Conservation (phyloP, 2,888 invertebrate species). For the Bellardia bayeri region DNA sequence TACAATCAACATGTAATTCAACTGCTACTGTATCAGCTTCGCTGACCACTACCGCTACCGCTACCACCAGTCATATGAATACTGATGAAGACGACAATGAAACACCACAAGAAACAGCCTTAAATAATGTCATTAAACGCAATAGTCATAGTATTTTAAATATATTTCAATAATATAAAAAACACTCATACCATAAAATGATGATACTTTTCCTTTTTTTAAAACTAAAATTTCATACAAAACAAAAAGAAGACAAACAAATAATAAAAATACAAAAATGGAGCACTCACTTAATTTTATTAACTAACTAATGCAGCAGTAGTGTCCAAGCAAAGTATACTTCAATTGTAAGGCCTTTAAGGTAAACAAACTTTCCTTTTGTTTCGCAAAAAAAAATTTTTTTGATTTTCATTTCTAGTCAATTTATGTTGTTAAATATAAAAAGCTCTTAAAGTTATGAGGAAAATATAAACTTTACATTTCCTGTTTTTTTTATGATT, state of each 20-base stretch:
- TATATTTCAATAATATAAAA: conserved; percentile 75
- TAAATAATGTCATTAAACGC: conserved; percentile 73
- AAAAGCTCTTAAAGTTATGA: conserved; percentile 42
- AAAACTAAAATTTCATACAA: conserved; percentile 35
- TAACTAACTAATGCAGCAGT: conserved; percentile 17
- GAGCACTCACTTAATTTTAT: not conserved
- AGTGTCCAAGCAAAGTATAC: conserved; percentile 6
- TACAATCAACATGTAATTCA: conserved; percentile 50
- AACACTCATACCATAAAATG: conserved; percentile 12
- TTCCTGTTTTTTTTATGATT: conserved; percentile 21
- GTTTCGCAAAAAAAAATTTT: conserved; percentile 34
- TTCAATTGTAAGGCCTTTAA: conserved; percentile 38
- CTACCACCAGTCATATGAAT: conserved; percentile 36
- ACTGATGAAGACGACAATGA: conserved; percentile 50
- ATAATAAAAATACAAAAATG: not conserved
- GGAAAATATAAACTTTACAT: conserved; percentile 43
- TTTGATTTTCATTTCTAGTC: conserved; percentile 69
- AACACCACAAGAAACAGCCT: conserved; percentile 67
- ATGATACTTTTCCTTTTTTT: conserved; percentile 26
- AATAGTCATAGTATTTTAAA: conserved; percentile 76
- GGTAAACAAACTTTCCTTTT: conserved; percentile 36
- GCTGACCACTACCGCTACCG: conserved; percentile 57
- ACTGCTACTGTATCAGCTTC: conserved; percentile 62
- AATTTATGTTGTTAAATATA: conserved; percentile 69
- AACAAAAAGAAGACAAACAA: conserved; percentile 1